Conservation (phyloP, 2,888 invertebrate genomes). For the Limnephilus marmoratus region DNA sequence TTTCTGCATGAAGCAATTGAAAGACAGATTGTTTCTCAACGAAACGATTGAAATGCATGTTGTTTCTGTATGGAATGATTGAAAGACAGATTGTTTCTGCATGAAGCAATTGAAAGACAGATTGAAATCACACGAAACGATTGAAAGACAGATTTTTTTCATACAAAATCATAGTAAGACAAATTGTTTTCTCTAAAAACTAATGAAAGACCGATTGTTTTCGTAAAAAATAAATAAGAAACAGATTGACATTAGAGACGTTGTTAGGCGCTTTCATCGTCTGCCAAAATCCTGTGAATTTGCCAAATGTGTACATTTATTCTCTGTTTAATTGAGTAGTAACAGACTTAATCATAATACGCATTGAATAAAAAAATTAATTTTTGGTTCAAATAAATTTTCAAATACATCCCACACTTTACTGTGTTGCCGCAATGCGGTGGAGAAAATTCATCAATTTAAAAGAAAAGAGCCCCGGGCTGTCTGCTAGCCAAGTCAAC, state of each 20-base stretch:
- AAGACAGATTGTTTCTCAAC: too few species aligned
- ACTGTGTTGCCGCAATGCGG: neutral
- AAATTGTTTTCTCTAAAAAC: neutral
- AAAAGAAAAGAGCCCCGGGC: neutral
- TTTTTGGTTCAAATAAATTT: neutral
- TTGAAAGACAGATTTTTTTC: neutral
- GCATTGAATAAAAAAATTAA: neutral
- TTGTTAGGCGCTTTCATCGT: neutral
- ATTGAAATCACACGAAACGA: neutral
- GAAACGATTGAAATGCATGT: too few species aligned
- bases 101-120: neutral
- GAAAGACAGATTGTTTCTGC: neutral
- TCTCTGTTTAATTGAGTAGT: neutral
- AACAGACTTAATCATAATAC: neutral
- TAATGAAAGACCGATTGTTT: too few species aligned
- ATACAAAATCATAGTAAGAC: neutral
- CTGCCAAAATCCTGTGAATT: neutral
- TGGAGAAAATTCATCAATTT: slow-evolving; percentile 30
- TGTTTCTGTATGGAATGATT: too few species aligned
- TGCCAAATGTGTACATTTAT: neutral
- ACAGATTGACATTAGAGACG: too few species aligned
- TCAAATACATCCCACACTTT: neutral
- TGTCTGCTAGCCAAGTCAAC: neutral
- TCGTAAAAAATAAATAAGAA: too few species aligned
- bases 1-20: neutral